Evolutionary conservation across 2,888 invertebrate species (phyloP).

Genomic region (Yponomeuta evonymella): DNA sequence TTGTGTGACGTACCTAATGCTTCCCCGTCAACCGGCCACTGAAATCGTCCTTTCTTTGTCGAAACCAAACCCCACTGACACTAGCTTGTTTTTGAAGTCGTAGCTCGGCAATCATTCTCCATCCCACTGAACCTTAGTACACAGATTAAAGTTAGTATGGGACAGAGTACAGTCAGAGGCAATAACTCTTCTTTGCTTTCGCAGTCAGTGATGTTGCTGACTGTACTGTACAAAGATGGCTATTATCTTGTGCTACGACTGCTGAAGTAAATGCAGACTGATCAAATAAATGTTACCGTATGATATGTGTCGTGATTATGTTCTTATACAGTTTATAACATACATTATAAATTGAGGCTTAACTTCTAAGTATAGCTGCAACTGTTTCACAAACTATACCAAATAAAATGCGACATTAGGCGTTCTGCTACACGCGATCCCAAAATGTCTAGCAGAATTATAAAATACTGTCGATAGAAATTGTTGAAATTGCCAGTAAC

Average conservation of each 20-base stretch:
- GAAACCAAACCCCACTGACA: constrained; percentile 53
- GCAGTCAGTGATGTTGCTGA: too few species aligned
- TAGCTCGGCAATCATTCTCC: too few species aligned
- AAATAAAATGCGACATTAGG: background rate
- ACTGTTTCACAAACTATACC: background rate
- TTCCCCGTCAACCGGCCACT: constrained; percentile 68
- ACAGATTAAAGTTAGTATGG: too few species aligned
- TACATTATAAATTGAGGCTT: background rate
- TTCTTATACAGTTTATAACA: background rate
- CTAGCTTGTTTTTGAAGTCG: background rate
- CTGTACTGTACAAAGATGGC: too few species aligned
- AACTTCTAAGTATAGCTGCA: background rate
- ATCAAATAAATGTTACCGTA: background rate
- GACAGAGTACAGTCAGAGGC: too few species aligned
- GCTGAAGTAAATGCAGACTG: constrained; percentile 52
- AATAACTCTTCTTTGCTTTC: too few species aligned
- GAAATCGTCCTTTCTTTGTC: constrained; percentile 60
- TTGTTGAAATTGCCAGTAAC: background rate
- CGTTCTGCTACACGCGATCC: too few species aligned
- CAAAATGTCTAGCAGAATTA: too few species aligned
- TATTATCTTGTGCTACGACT: background rate
- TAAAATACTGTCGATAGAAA: background rate
- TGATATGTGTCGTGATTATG: background rate
- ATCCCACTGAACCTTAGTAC: too few species aligned
- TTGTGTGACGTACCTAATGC: constrained; percentile 38